phyloP scores from a whole-genome alignment of 1,140 invertebrate genomes.

The Rhynchophorus ferrugineus region DNA sequence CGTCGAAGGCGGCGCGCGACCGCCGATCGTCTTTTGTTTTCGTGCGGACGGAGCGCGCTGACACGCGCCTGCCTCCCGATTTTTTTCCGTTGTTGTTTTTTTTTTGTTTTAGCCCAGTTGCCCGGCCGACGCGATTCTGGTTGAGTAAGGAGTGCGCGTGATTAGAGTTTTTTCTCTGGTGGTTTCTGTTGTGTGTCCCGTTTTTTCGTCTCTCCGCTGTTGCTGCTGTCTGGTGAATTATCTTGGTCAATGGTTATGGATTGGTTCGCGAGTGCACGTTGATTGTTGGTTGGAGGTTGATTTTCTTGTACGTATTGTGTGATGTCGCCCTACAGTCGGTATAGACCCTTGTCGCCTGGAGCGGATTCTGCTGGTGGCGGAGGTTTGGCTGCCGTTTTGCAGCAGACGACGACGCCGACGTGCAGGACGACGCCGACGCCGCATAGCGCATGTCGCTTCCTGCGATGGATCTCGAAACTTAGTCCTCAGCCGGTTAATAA shows the following conservation, averaged over 20 bases:
- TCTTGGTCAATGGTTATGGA: too few species aligned
- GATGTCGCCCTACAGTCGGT: slow-evolving; percentile 41
- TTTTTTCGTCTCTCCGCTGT: too few species aligned
- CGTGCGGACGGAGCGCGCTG: not conserved
- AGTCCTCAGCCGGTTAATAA: slow-evolving; percentile 40
- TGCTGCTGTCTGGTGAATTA: too few species aligned
- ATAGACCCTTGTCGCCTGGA: slow-evolving; percentile 37
- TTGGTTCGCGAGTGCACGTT: too few species aligned
- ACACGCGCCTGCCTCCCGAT: not conserved
- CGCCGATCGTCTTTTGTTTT: slow-evolving; percentile 10
- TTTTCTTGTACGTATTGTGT: too few species aligned
- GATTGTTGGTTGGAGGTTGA: too few species aligned
- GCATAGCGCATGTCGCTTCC: slow-evolving; percentile 36
- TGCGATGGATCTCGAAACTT: slow-evolving; percentile 39
- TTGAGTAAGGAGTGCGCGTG: too few species aligned
- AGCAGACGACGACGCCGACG: slow-evolving; percentile 26
- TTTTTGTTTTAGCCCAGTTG: too few species aligned
- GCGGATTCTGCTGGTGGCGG: slow-evolving; percentile 25
- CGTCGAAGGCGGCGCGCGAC: not conserved
- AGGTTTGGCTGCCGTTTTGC: slow-evolving; percentile 26
- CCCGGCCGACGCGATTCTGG: too few species aligned
- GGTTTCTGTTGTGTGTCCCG: too few species aligned
- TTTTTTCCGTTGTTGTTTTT: not conserved
- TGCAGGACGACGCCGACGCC: slow-evolving; percentile 28
- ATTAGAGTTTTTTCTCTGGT: too few species aligned